Base-by-base conservation (phyloP, 2,797 vertebrate genomes). In the Pangasius larnaudii region DNA sequence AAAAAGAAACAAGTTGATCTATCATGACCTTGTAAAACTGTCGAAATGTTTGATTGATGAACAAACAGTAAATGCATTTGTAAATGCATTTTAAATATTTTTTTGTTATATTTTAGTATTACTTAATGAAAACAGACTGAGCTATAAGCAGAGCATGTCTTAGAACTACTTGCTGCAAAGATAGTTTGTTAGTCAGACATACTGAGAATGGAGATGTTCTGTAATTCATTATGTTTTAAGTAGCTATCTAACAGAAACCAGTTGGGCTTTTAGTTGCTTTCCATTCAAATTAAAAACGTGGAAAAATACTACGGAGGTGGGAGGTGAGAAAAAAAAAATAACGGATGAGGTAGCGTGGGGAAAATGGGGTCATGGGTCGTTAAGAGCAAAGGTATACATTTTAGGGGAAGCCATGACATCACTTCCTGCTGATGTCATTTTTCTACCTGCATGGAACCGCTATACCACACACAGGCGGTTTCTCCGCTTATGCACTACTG, bases 381-480 rank as follows among this genome's bases (percentile, higher is more conserved):
- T 33, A 51, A 33, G n/a, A 84, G 61, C 9, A 67, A 53, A 67
- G 27, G 59, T 83, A 67, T 67, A 16, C 4, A 65, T 49, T 80
- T 67, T 65, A 84, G 63, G 46, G 27, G 63, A 84, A 91, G 92
- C 90, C 80, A 86, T 85, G 36, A 89, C 78, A 87, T 93, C 90
- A 91, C 93, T 93, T 94, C 93, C 90, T 88, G 86, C 91, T 94
- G 93, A 95, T 93, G 93, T 95, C 89, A 92, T 90, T 90, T 78
- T 92, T 91, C 89, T 92, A 89, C 91, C 88, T 89, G 85, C 74
- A 87, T 84, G 27, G 58, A 86, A 81, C 59, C 79, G n/a, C 46
- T 58, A 13, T 36, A 72, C 59, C 77, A 83, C 46, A 87, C 33
- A 77, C 80, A n/a, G 9, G 36, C 9, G 9, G 74, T 58, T 79